A percentile compares a stretch with the other conserved stretches of the same genome.
phyloP scores from a whole-genome alignment of 2,888 invertebrate species.

The Orthonychiurus folsomi region DNA sequence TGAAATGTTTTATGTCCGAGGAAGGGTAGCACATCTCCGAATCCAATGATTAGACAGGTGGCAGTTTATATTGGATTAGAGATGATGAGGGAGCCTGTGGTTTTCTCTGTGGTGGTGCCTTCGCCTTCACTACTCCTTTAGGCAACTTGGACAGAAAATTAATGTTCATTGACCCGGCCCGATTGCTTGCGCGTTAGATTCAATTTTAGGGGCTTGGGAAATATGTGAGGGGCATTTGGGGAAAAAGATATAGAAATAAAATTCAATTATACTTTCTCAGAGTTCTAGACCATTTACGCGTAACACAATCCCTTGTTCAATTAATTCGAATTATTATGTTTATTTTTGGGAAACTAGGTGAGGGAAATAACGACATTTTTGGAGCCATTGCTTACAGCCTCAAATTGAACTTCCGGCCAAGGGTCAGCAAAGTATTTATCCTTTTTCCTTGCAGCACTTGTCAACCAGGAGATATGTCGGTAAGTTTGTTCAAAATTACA shows the following conservation, averaged over 20 bases:
- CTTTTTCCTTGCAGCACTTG: constrained; percentile 62
- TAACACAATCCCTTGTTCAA: too few species aligned
- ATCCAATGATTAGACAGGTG: constrained; percentile 1
- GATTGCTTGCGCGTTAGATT: too few species aligned
- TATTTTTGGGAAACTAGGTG: constrained; percentile 42
- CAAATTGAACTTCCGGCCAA: constrained; percentile 67
- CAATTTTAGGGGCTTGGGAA: too few species aligned
- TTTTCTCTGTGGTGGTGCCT: too few species aligned
- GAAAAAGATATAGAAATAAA: too few species aligned
- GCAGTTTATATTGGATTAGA: background rate
- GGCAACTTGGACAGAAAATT: too few species aligned
- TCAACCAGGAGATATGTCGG: constrained; percentile 8
- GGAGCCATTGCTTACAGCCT: constrained; percentile 62
- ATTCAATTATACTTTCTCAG: too few species aligned
- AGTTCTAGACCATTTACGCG: too few species aligned
- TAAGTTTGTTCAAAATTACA: background rate
- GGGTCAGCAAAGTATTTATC: constrained; percentile 71
- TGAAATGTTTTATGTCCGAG: background rate
- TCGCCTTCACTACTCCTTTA: too few species aligned
- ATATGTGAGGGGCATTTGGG: too few species aligned
- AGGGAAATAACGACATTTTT: constrained; percentile 61
- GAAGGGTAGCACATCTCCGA: background rate
- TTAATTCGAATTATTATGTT: background rate
- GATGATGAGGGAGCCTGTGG: background rate
- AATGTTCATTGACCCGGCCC: too few species aligned